Evolutionary conservation across 1,140 invertebrate genomes (phyloP).

Genomic region (Dendroctonus ponderosae): DNA sequence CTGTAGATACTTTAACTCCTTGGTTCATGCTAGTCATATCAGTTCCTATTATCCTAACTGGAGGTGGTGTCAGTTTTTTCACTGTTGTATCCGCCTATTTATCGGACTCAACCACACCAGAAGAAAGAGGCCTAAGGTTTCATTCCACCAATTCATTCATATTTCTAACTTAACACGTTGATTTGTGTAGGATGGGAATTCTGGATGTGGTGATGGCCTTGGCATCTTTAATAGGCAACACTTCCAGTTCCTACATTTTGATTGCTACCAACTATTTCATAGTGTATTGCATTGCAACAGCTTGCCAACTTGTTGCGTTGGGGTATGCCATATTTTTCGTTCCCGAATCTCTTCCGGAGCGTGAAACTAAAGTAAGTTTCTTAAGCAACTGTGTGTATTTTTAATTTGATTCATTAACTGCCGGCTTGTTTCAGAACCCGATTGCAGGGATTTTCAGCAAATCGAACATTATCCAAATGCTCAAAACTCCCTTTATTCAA

Average conservation of each 20-base stretch:
- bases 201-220: constrained; percentile 59
- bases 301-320: constrained; percentile 45
- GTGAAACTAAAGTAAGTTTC: constrained; percentile 20
- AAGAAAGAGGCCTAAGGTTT: constrained; percentile 35
- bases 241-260: constrained; percentile 58
- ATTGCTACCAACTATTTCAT: constrained; percentile 52
- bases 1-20: constrained; percentile 37
- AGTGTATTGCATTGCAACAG: constrained; percentile 49
- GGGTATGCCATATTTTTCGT: constrained; percentile 49
- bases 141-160: constrained; percentile 1
- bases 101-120: constrained; percentile 35
- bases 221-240: constrained; percentile 59
- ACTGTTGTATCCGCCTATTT: constrained; percentile 39
- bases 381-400: not conserved
- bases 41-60: constrained; percentile 36
- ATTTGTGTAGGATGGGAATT: constrained; percentile 58
- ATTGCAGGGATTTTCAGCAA: constrained; percentile 57
- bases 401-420: not conserved
- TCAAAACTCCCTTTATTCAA: constrained; percentile 59
- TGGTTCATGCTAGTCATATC: constrained; percentile 38
- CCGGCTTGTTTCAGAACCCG: constrained; percentile 44
- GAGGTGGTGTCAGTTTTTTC: constrained; percentile 38
- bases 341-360: constrained; percentile 46
- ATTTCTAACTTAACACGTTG: not conserved
- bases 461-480: constrained; percentile 59